Evolutionary conservation across 2,113 vertebrate genomes (phyloP).

Genomic region (Pachypanchax playfairii): DNA sequence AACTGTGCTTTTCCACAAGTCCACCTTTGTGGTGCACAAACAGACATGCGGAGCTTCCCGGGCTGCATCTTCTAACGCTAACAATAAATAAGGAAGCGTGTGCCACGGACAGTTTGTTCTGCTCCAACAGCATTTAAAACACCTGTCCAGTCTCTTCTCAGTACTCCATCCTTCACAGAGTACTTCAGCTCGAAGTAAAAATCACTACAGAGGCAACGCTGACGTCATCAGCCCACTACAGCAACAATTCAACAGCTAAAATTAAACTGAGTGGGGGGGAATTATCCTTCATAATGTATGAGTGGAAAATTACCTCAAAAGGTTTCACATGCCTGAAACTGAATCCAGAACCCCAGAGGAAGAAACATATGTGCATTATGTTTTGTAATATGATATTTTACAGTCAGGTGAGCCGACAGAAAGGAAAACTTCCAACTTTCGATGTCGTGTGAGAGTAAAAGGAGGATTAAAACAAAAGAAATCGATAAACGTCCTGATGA

Average conservation of each 20-base stretch:
- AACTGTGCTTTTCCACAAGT: too few relatives aligned
- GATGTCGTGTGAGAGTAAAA: background rate
- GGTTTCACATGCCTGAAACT: constrained; percentile 42
- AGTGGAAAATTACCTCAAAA: constrained; percentile 43
- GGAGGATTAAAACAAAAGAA: background rate
- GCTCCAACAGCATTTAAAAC: constrained; percentile 58
- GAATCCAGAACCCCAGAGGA: constrained; percentile 41
- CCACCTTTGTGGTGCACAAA: too few relatives aligned
- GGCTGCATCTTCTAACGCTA: too few relatives aligned
- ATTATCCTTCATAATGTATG: constrained; percentile 52
- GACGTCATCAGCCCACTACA: constrained; percentile 4
- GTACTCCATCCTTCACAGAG: constrained; percentile 13
- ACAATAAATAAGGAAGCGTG: constrained; percentile 61
- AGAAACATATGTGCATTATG: constrained; percentile 15
- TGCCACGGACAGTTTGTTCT: constrained; percentile 61
- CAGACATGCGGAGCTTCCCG: too few relatives aligned
- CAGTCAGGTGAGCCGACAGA: background rate
- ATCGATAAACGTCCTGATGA: constrained; percentile 33
- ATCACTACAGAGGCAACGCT: constrained; percentile 9
- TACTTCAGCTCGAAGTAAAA: constrained; percentile 8
- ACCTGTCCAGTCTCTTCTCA: constrained; percentile 38
- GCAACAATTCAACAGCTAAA: constrained; percentile 2
- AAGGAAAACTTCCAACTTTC: constrained; percentile 3
- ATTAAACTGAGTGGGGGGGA: constrained; percentile 19
- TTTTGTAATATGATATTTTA: constrained; percentile 51